Conservation (phyloP, 2,113 vertebrate genomes). For the Chascanopsetta lugubris region DNA sequence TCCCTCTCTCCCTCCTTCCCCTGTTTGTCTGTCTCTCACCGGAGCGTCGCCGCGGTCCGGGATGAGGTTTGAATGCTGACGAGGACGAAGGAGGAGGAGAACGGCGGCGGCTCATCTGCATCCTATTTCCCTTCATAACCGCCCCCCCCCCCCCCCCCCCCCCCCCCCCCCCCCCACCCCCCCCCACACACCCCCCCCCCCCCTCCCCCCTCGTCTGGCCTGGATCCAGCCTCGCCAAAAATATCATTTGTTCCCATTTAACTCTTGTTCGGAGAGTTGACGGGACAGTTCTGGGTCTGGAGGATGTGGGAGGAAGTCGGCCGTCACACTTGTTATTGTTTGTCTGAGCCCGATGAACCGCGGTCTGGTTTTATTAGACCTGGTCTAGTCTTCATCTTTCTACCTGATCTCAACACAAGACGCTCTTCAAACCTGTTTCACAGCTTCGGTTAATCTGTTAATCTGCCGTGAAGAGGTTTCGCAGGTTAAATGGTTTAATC, state of each 20-base stretch:
- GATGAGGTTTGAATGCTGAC: slow-evolving; percentile 60
- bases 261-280: slow-evolving; percentile 19
- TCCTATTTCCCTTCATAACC: slow-evolving; percentile 22
- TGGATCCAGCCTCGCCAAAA: slow-evolving; percentile 19
- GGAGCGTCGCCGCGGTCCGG: slow-evolving; percentile 17
- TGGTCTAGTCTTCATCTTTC: slow-evolving; percentile 56
- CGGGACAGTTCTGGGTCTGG: slow-evolving; percentile 14
- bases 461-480: slow-evolving; percentile 39
- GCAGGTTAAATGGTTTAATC: slow-evolving; percentile 28
- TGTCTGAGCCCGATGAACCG: background rate
- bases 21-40: slow-evolving; percentile 47
- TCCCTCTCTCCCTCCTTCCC: slow-evolving; percentile 53
- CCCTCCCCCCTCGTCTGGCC: slow-evolving; percentile 22
- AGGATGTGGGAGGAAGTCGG: slow-evolving; percentile 24
- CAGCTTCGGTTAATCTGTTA: slow-evolving; percentile 19
- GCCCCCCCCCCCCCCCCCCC: slow-evolving; percentile 8
- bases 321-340: slow-evolving; percentile 53
- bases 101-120: slow-evolving; percentile 40
- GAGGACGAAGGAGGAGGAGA: slow-evolving; percentile 16
- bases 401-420: slow-evolving; percentile 62
- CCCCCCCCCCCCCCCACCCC: too few species aligned
- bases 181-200: slow-evolving; percentile 3
- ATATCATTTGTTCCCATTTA: slow-evolving; percentile 31
- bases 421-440: slow-evolving; percentile 32
- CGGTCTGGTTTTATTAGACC: slow-evolving; percentile 45